A percentile compares a stretch with the other conserved stretches of the same genome.
Conservation (phyloP, 37 sponge, comb jelly and placozoan genomes). For the Dysidea cf. avara region DNA sequence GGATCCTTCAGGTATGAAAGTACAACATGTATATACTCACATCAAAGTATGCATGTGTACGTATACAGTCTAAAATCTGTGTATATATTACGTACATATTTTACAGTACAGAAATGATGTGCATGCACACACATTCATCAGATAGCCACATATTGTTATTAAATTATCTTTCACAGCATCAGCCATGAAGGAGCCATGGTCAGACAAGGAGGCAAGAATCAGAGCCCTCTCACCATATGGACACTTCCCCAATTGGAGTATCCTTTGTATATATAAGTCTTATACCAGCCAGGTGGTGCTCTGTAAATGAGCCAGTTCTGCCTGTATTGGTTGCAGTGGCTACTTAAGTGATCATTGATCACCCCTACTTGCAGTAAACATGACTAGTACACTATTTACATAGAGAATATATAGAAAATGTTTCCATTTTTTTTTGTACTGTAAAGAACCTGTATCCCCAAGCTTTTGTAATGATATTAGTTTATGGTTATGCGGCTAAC, state of each 20-base stretch:
- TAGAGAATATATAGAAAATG: too few species aligned
- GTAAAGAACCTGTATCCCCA: too few species aligned
- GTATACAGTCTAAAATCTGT: neutral
- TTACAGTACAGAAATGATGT: too few species aligned
- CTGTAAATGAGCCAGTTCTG: too few species aligned
- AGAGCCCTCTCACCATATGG: conserved; percentile 85
- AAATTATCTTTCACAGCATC: conserved; percentile 34
- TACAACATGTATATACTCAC: neutral
- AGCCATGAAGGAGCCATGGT: conserved; percentile 92
- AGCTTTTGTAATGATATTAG: too few species aligned
- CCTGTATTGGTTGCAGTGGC: too few species aligned
- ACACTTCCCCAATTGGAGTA: conserved; percentile 93
- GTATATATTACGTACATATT: neutral
- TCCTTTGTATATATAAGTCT: conserved; percentile 11
- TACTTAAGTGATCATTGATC: too few species aligned
- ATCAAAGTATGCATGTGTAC: neutral
- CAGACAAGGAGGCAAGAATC: conserved; percentile 77
- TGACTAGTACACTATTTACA: too few species aligned
- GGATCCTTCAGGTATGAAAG: conserved; percentile 73
- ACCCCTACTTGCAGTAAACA: too few species aligned
- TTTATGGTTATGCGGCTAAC: too few species aligned
- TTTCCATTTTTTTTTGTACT: too few species aligned
- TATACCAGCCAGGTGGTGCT: neutral
- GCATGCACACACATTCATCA: too few species aligned
- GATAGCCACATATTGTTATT: neutral